Evolutionary conservation across 2,797 vertebrate genomes (phyloP).

Genomic region (Spinus pinus): DNA sequence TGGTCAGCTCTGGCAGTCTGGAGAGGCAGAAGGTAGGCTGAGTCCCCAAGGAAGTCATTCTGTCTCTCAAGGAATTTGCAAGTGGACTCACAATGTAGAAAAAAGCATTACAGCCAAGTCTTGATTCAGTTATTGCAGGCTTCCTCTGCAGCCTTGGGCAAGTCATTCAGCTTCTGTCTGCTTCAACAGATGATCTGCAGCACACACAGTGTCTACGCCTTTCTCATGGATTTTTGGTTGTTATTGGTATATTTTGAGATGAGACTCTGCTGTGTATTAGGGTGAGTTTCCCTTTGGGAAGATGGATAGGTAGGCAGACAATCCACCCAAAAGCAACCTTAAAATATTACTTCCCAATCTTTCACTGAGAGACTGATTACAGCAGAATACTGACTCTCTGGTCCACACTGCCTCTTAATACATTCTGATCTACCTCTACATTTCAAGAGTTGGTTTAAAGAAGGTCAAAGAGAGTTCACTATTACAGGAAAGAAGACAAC

Average conservation of each 20-base stretch:
- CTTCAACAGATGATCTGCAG: neutral
- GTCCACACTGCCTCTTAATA: neutral
- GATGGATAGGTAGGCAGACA: neutral
- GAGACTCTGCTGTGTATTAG: neutral
- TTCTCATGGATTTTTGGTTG: neutral
- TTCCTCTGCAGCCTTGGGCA: neutral
- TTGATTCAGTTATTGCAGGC: neutral
- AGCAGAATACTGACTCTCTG: neutral
- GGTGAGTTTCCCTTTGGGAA: neutral
- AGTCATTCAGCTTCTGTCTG: neutral
- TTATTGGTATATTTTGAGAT: neutral
- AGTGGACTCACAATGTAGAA: neutral
- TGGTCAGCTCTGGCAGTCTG: constrained; percentile 34
- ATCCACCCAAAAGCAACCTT: neutral
- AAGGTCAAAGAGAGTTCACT: neutral
- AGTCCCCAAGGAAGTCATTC: neutral
- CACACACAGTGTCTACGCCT: neutral
- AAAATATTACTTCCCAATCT: neutral
- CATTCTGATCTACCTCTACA: neutral
- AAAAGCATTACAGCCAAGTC: neutral
- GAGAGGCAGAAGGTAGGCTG: constrained; percentile 31
- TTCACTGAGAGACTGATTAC: neutral
- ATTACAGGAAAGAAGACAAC: neutral
- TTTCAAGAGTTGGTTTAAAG: neutral
- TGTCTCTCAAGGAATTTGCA: constrained; percentile 31